Base-by-base conservation (phyloP, 2,888 invertebrate species). In the Phyllotreta striolata region DNA sequence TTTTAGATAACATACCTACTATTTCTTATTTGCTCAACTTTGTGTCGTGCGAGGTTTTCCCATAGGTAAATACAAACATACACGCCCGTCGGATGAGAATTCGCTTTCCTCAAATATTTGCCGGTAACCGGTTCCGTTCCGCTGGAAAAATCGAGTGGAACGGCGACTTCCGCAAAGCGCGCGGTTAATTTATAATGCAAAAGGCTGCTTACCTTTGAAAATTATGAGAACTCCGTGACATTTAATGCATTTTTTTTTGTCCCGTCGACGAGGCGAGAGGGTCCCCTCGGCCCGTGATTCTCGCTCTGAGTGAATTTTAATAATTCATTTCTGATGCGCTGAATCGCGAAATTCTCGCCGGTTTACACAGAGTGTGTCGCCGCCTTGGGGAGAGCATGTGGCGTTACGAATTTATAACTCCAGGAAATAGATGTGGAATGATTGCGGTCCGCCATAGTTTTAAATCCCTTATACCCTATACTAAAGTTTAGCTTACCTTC, bases 201-300 rank as follows among this genome's bases (percentile, higher is more conserved):
- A 56, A 49, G 40, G 62, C 62, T 59, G 59, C 55, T 66, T 55
- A 55, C 52, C 51, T 62, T 58, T 52, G 60, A 58, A 51, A 68
- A 63, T 68, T 68, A 68, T 64, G 66, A 68, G 65, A 44, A 39
- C 63, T 59, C 52, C 66, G 66, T 66, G 67, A 67, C 63, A 55
- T 67, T 68, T 62, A 64, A 62, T 67, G 64, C 62, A 60, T 67
- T 64, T 67, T 55, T 66, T 64, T 59, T 64, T 67, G 41, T 66
- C 62, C 4, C 61, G 52, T 49, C 39, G 54, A 59, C 55, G 56
- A 51, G 55, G 52, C 24, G 24, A 52, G 56, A 44, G 41, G 43
- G 43, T 55, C 64, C 55, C 64, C 51, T 57, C 39, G 56, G 24
- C 24, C 60, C 49, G 64, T 60, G 52, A 64, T 64, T 64, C 64